Evolutionary conservation across 1,140 invertebrate genomes (phyloP), one percentile per base, ranked within the genome.

Genomic region (Lordiphosa clarofinis): DNA sequence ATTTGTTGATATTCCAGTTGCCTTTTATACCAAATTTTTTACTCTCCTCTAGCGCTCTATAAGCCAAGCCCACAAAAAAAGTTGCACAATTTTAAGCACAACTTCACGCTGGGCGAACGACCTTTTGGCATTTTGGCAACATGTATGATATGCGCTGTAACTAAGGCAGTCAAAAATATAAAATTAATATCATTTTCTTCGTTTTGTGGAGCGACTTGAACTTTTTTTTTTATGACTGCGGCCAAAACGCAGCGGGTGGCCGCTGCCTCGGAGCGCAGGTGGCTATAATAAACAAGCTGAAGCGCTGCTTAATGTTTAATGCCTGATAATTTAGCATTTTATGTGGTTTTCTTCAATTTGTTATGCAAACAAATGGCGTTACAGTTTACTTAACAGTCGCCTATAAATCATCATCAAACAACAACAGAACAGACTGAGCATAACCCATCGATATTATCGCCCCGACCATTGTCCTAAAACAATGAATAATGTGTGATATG

Each of bases 101-200:
- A 33, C 78, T 49, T 63, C 75, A 82, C 31, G 75, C 76, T 82
- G 75, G 40, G 74, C 54, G 43, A 56, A 9, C 13, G 7, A 64
- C 69, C 57, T 81, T 81, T 82, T 81, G 72, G 33, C 76, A 81
- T 76, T 76, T 76, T 71, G 72, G 71, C 74, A 75, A 31, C 28
- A 31, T 31, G 28, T 31, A 8, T 31, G 7, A 31, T 31, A 31
- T 7, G 2, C 28, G 28, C 64, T 74, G 43, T 39, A 33, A 60
- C 31, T 13, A 48, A 39, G 75, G 73, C 49, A 54, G 50, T 55
- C 39, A 54, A 71, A 63, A 74, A 74, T 66, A 62, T 74, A 71
- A 81, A 75, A 82, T 76, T 81, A 76, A 81, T 82, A 81, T 82
- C 72, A 81, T 72, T 82, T 81, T 74, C 75, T 70, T 33, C 10